Evolutionary conservation across 2,797 vertebrate species (phyloP), one percentile per base, ranked within the genome.

Genomic region (Petrocephalus schoutedeni): DNA sequence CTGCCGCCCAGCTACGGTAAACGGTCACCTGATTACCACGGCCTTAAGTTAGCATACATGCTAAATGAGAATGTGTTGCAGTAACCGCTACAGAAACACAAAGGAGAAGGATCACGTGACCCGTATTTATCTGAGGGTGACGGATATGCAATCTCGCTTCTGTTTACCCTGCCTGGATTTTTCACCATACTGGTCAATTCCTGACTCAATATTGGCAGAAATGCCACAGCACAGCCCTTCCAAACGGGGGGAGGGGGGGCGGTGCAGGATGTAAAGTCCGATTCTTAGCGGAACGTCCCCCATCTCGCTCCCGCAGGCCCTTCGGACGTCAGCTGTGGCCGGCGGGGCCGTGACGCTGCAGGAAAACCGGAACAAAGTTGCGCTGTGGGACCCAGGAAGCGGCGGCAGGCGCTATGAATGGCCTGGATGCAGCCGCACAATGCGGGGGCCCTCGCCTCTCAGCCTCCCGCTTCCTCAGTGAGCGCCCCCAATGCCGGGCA

Each of bases 401-500:
- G 49, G 16, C 91, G 89, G 57, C 21, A 88, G 6, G 3, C 90
- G 36, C 41, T 32, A 64, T 88, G 90, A 89, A 12, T 89, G 90
- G 91, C 89, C 90, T 92, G 92, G 91, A 57, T 90, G 92, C 92
- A 86, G 91, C 91, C 32, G 0, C 92, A 95, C 95, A 96, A 96
- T 95, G 91, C 89, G 90, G 89, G 1, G 89, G 91, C 7, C n/a
- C n/a, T 91, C 21, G 89, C 86, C 93, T 91, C 93, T 90, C 92
- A 89, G 89, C 84, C 88, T 87, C 2, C n/a, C 88, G 67, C 82
- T 93, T 94, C 92, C 92, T 96, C 95, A 94, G 94, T 94, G 95
- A 94, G 92, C 89, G 32, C 64, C 89, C 91, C 41, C 14, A 91
- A 96, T 97, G 95, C 96, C 95, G 93, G 89, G 89, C 91, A 83